Percentiles rank a stretch among this genome's conserved stretches.
Conservation (phyloP, 1,140 invertebrate species). For the Arion vulgaris region DNA sequence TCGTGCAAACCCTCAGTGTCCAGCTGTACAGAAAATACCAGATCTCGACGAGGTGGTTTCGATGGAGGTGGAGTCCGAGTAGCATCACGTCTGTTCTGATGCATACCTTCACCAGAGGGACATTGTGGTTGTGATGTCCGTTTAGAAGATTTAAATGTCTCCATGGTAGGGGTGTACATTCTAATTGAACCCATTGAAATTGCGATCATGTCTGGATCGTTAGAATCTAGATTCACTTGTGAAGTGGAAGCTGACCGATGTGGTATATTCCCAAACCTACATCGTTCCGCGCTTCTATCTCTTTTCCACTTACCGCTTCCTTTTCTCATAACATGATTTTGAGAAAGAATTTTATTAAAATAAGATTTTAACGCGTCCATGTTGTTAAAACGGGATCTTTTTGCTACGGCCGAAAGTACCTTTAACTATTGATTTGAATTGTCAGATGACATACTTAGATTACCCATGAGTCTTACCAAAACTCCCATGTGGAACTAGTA, state of each 20-base stretch:
- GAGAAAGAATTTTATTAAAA: constrained; percentile 44
- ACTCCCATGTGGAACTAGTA: too few species aligned
- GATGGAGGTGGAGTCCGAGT: constrained; percentile 51
- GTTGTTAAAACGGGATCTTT: neutral
- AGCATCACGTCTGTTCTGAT: neutral
- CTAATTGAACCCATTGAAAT: constrained; percentile 11
- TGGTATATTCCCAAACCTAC: neutral
- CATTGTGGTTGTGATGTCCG: constrained; percentile 16
- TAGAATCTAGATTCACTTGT: constrained; percentile 12
- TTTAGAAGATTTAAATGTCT: neutral
- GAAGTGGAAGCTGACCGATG: constrained; percentile 32
- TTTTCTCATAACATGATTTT: constrained; percentile 32
- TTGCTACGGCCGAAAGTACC: neutral
- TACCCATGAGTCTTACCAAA: too few species aligned
- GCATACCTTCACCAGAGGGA: neutral
- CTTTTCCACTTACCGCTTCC: constrained; percentile 40
- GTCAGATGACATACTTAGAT: neutral
- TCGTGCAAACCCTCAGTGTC: constrained; percentile 39
- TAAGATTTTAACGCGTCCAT: constrained; percentile 49
- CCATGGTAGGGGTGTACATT: constrained; percentile 34
- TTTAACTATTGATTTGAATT: neutral
- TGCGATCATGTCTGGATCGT: constrained; percentile 24
- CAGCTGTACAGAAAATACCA: constrained; percentile 54
- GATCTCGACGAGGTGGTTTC: constrained; percentile 58
- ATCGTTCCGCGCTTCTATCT: constrained; percentile 1